Conservation (phyloP, 2,888 invertebrate species). For the Cephalotes varians region DNA sequence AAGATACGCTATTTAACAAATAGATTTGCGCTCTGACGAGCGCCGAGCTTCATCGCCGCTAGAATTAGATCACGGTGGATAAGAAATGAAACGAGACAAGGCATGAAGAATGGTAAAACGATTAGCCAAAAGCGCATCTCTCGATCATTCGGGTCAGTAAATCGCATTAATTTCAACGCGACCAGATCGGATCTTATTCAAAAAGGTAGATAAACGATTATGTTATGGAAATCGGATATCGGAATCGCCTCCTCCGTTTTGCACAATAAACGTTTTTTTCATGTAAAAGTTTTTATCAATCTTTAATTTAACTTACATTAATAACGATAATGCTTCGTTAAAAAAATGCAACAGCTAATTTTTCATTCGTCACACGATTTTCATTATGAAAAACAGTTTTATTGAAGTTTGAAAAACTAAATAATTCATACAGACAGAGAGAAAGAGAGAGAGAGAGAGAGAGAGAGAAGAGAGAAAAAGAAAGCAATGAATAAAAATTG, state of each 20-base stretch:
- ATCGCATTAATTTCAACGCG: slow-evolving; percentile 20
- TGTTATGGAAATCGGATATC: slow-evolving; percentile 7
- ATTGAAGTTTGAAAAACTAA: slow-evolving; percentile 13
- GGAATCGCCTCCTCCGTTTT: background rate
- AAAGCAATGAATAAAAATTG: background rate
- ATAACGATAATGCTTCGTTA: slow-evolving; percentile 8
- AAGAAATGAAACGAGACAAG: slow-evolving; percentile 16
- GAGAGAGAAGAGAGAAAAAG: background rate
- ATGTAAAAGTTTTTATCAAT: slow-evolving; percentile 13
- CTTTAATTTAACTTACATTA: background rate
- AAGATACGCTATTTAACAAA: slow-evolving; percentile 43
- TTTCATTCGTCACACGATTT: background rate
- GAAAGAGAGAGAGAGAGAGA: background rate
- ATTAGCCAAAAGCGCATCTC: background rate
- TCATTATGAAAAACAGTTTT: background rate
- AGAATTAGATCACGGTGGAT: slow-evolving; percentile 18
- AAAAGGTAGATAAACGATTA: background rate
- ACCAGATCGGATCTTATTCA: slow-evolving; percentile 1
- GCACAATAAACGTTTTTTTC: slow-evolving; percentile 6
- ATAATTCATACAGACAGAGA: background rate
- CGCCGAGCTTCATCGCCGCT: background rate
- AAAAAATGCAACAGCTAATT: background rate
- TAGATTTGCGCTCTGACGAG: slow-evolving; percentile 37
- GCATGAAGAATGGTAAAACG: slow-evolving; percentile 7
- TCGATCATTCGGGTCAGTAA: slow-evolving; percentile 3